phyloP scores from a whole-genome alignment of 37 sponge, comb jelly and placozoan species.

The Axinella damicornis region DNA sequence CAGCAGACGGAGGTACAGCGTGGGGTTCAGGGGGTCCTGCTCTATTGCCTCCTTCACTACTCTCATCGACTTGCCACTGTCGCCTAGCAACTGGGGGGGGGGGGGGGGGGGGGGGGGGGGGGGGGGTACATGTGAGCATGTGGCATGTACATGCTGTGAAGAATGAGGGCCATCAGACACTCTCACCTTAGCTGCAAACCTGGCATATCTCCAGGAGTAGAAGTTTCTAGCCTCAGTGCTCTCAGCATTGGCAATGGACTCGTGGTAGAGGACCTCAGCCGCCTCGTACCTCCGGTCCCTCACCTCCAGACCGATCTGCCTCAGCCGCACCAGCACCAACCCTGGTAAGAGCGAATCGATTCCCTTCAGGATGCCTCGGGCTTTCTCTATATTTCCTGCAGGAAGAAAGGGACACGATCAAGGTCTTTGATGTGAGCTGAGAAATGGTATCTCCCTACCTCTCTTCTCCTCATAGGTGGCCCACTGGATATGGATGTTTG shows the following conservation, averaged over 20 bases:
- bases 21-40: constrained; percentile 47
- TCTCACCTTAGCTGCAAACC: constrained; percentile 53
- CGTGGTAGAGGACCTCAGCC: constrained; percentile 37
- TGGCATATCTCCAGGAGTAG: constrained; percentile 51
- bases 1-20: constrained; percentile 72
- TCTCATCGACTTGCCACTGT: constrained; percentile 23
- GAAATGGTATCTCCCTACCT: constrained; percentile 48
- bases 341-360: constrained; percentile 15
- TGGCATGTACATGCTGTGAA: no score
- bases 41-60: constrained; percentile 64
- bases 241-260: constrained; percentile 12
- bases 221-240: constrained; percentile 46
- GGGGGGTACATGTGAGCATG: no score
- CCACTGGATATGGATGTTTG: constrained; percentile 79
- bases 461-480: constrained; percentile 77
- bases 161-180: no score
- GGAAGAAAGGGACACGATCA: not conserved
- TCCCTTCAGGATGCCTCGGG: constrained; percentile 39
- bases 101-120: no score
- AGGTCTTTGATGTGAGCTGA: no score
- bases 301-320: constrained; percentile 59
- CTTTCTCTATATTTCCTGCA: constrained; percentile 59
- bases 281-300: constrained; percentile 6
- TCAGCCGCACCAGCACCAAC: constrained; percentile 14
- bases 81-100: constrained; percentile 20